Base-by-base conservation (phyloP, 1,140 invertebrate species). In the Planococcus citri region DNA sequence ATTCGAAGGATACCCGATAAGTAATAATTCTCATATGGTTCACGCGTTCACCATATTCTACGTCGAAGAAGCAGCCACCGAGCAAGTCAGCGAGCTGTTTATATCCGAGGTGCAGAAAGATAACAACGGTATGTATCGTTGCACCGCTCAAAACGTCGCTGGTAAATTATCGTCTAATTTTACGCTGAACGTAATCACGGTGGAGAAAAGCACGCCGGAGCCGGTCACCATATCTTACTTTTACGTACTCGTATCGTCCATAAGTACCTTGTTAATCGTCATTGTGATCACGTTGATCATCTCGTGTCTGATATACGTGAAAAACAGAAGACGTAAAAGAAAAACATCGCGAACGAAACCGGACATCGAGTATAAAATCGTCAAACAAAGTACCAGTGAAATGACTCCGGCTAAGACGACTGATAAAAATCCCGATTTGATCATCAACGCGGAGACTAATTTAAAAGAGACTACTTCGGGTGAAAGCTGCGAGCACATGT, bases 1-100 rank as follows among this genome's bases (percentile, higher is more conserved):
- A 75, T 90, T 90, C 76, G 88, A 90, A 75, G 89, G 88, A 4
- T 25, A 64, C 22, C 60, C 60, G 6, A 24, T 64, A 24, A 64
- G 25, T 64, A 27, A 27, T 27, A 64, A 64, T 27, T 64, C 60
- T 25, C 25, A 24, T 9, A 24, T 64, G 60, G 60, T 64, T 24
- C 25, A 25, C 25, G 22, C 60, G 25, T 64, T 64, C 25, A 25
- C 21, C 25, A 64, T 25, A 2, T 64, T 25, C 60, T 64, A 64
- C 22, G 60, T 27, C 20, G 60, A 64, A 64, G 60, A 64, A 24
- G 60, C 21, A 6, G 24, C 60, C 60, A 64, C 60, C 60, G 60
- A 64, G 10, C 60, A 64, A 27, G 25, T 64, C 22, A 64, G 60
- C 25, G 60, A 64, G 60, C 24, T 64, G 22, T 24, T 64, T 21